These are phyloP conservation scores for Catharus bicknelli DNA, from an alignment of 2,113 vertebrate genomes.

Conservation along the genomic window DNA sequence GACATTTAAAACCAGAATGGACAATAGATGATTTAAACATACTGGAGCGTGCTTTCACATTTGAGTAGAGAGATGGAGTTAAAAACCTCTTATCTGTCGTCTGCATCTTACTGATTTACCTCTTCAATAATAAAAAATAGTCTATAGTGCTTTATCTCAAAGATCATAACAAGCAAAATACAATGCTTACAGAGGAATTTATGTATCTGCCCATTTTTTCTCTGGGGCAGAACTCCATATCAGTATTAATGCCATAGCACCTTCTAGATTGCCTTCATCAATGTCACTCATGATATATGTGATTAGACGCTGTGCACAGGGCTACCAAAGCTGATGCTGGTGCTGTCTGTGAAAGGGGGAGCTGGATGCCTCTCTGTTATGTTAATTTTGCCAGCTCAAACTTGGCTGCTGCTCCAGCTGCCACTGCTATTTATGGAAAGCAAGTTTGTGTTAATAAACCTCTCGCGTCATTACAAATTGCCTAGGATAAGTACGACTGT, in stretches of 20 bases:
- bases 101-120: background rate
- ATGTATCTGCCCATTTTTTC: background rate
- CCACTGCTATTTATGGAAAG: constrained; percentile 26
- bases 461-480: background rate
- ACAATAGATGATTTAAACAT: background rate
- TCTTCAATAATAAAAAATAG: background rate
- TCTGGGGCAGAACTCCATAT: background rate
- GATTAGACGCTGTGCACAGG: background rate
- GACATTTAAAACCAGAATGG: background rate
- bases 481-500: background rate
- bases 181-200: background rate
- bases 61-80: background rate
- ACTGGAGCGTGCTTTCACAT: background rate
- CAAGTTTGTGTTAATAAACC: constrained; percentile 34
- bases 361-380: background rate
- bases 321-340: background rate
- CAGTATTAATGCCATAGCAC: background rate
- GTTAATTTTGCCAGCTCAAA: background rate
- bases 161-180: background rate
- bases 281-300: background rate
- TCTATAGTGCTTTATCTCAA: background rate
- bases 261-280: background rate
- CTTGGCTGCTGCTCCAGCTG: constrained; percentile 25
- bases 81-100: background rate
- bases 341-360: background rate